phyloP scores from a whole-genome alignment of 1,140 invertebrate genomes.

The Teleogryllus occipitalis region DNA sequence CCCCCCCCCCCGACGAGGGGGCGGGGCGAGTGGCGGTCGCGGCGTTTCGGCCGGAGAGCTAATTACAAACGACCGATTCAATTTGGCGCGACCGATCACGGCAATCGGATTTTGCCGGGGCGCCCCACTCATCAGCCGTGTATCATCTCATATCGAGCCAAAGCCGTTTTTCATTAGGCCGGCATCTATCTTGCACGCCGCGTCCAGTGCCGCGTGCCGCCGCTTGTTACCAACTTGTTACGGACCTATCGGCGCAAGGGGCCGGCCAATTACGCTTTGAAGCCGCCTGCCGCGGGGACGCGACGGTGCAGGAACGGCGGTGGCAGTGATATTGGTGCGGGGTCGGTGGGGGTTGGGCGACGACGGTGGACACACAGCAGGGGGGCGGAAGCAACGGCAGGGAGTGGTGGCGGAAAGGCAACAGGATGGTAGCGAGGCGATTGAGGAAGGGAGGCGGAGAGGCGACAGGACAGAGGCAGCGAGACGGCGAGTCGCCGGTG shows the following conservation, averaged over 20 bases:
- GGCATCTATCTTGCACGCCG: neutral
- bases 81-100: neutral
- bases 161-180: constrained; percentile 3
- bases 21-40: too few species aligned
- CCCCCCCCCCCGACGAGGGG: too few species aligned
- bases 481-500: too few species aligned
- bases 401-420: too few species aligned
- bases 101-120: neutral
- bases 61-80: neutral
- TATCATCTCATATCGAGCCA: neutral
- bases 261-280: neutral
- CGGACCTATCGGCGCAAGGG: neutral
- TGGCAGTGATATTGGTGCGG: neutral
- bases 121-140: neutral
- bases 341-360: too few species aligned
- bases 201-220: neutral
- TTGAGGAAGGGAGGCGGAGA: too few species aligned
- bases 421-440: too few species aligned
- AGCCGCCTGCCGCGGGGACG: neutral
- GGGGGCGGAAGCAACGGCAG: too few species aligned
- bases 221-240: neutral
- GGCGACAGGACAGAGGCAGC: too few species aligned
- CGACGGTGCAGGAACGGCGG: too few species aligned
- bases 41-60: too few species aligned
- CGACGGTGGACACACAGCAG: too few species aligned